A percentile compares a stretch with the other conserved stretches of the same genome.
Evolutionary conservation across 2,797 vertebrate species (phyloP).

Genomic region (Cetoscarus ocellatus): DNA sequence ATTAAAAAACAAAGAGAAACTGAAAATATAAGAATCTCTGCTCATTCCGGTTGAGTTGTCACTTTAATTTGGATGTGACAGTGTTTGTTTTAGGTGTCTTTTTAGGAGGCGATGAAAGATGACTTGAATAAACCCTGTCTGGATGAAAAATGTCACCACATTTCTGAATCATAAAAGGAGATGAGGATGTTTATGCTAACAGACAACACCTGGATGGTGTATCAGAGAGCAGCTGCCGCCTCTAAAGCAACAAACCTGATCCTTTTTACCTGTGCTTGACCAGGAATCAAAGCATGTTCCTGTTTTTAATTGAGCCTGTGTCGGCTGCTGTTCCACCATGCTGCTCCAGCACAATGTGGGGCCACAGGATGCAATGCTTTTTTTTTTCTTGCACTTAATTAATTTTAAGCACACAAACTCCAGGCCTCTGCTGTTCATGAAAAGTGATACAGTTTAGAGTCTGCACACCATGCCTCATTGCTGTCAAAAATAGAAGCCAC

Average conservation of each 20-base stretch:
- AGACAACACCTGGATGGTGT: background rate
- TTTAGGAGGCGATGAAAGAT: background rate
- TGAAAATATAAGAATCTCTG: background rate
- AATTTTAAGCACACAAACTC: slow-evolving; percentile 38
- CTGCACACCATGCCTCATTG: slow-evolving; percentile 19
- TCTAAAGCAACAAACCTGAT: background rate
- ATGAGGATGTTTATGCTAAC: background rate
- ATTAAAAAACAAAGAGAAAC: slow-evolving; percentile 9
- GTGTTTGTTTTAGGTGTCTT: background rate
- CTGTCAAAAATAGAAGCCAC: slow-evolving; percentile 39
- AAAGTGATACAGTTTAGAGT: slow-evolving; percentile 44
- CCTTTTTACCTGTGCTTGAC: slow-evolving; percentile 24
- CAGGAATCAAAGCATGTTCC: slow-evolving; percentile 15
- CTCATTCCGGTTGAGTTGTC: background rate
- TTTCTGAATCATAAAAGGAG: background rate
- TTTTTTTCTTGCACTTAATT: slow-evolving; percentile 34
- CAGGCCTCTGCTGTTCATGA: slow-evolving; percentile 48
- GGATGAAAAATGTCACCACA: background rate
- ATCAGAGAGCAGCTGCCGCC: background rate
- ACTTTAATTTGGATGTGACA: background rate
- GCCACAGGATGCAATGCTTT: slow-evolving; percentile 33
- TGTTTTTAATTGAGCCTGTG: slow-evolving; percentile 25
- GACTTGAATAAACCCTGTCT: background rate
- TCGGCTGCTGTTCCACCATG: slow-evolving; percentile 10
- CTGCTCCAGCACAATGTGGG: slow-evolving; percentile 9